Evolutionary conservation across 1,140 invertebrate genomes (phyloP).

Genomic region (Carposina sasakii): DNA sequence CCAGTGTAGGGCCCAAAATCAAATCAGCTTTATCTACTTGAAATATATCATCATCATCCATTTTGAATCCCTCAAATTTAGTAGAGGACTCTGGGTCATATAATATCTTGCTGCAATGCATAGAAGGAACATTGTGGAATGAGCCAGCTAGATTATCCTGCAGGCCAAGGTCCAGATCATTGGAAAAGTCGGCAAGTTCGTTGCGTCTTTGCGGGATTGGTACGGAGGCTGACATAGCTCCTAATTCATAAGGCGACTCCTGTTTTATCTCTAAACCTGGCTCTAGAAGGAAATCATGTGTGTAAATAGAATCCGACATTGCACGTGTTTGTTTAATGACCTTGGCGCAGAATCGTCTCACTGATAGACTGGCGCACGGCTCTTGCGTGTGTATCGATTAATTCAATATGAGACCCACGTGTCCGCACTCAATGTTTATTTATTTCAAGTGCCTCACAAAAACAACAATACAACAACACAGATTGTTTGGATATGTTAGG

Average conservation of each 20-base stretch:
- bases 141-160: constrained; percentile 60
- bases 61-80: constrained; percentile 79
- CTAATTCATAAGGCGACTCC: constrained; percentile 59
- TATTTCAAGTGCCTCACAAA: constrained; percentile 26
- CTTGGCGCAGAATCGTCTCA: constrained; percentile 65
- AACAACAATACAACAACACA: not conserved
- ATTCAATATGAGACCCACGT: constrained; percentile 59
- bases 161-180: constrained; percentile 70
- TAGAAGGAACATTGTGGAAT: constrained; percentile 63
- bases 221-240: constrained; percentile 72
- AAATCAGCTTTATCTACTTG: constrained; percentile 91
- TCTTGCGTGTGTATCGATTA: constrained; percentile 66
- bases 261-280: constrained; percentile 71
- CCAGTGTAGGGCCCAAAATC: constrained; percentile 87
- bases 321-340: constrained; percentile 68
- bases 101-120: constrained; percentile 59
- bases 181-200: constrained; percentile 69
- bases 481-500: not conserved
- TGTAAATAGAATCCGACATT: constrained; percentile 75
- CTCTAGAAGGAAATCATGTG: constrained; percentile 73
- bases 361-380: constrained; percentile 64
- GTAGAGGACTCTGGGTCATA: constrained; percentile 60
- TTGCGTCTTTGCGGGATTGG: constrained; percentile 72
- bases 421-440: constrained; percentile 57
- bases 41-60: constrained; percentile 92